Evolutionary conservation across 2,797 vertebrate genomes (phyloP), one percentile per base, ranked within the genome.

Genomic region (Rachycentron canadum): DNA sequence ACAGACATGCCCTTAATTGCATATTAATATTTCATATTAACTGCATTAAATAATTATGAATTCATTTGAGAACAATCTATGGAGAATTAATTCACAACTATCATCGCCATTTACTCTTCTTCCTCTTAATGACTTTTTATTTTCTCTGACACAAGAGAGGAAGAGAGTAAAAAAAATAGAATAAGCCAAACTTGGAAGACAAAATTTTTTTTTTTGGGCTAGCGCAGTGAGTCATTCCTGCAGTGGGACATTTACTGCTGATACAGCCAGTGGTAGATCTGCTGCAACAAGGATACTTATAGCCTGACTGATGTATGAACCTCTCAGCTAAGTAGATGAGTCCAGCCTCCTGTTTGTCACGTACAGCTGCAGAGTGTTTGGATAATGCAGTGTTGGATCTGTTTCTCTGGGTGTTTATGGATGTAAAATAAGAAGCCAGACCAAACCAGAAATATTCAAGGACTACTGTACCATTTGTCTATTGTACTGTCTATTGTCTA

Each of bases 141-240:
- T n/a, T 58, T 50, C 9, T 62, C 41, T 26, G 7, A 73, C 17
- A 60, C 45, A 17, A 59, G 43, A 34, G 25, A 53, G 13, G 4
- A 1, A 61, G 23, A 49, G 38, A 59, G 28, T 2, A 8, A 4
- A 40, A n/a, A 32, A 21, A 30, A n/a, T 1, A 9, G 36, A 11
- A 61, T 23, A 4, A 1, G 25, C 41, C 56, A 47, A 63, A 68
- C 4, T 7, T 36, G 62, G 30, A 23, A 16, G 32, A 30, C 52
- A 58, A 58, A 47, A 36, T 19, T 7, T 32, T 32, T 8, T 67
- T 38, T 32, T 21, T 73, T 36, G 25, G 49, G 34, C 53, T 40
- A 12, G 60, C 32, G 65, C 19, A 43, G 52, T 73, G 83, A 89
- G 65, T 84, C 78, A 79, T 86, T 88, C 59, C 78, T 84, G 65